Conservation (phyloP, 2,797 vertebrate species). For the Champsocephalus gunnari region DNA sequence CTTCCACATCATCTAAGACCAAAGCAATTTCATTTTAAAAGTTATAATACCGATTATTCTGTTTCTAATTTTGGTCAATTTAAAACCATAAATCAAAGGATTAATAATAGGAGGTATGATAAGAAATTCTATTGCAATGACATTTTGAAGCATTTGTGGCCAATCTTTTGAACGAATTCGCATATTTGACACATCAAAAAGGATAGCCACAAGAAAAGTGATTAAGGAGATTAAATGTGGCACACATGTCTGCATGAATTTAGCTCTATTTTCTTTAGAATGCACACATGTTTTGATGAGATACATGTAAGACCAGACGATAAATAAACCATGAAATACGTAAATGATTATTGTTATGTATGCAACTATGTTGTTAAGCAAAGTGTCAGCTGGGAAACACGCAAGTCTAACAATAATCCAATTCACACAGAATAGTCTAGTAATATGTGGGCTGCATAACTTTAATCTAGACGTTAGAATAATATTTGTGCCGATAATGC, state of each 20-base stretch:
- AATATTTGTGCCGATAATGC: not conserved
- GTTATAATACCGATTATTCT: constrained; percentile 5
- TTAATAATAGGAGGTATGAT: constrained; percentile 59
- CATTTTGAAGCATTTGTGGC: constrained; percentile 28
- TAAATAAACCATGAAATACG: constrained; percentile 14
- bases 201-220: not conserved
- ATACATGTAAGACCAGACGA: constrained; percentile 57
- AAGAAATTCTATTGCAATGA: constrained; percentile 53
- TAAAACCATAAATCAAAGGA: constrained; percentile 67
- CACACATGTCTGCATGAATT: constrained; percentile 70
- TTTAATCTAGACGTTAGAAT: constrained; percentile 40
- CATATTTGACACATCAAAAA: constrained; percentile 29
- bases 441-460: constrained; percentile 41
- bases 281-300: constrained; percentile 49
- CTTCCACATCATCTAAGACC: not conserved
- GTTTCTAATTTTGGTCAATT: constrained; percentile 43
- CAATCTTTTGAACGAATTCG: constrained; percentile 9
- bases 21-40: not conserved
- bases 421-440: constrained; percentile 40
- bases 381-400: constrained; percentile 39
- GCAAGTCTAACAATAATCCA: constrained; percentile 58
- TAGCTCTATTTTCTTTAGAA: constrained; percentile 53
- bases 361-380: constrained; percentile 10
- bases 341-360: constrained; percentile 42
- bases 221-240: constrained; percentile 54